Percentiles rank a stretch among this genome's conserved stretches.
Conservation (phyloP, 1,140 invertebrate species). For the Drosophila sp. region DNA sequence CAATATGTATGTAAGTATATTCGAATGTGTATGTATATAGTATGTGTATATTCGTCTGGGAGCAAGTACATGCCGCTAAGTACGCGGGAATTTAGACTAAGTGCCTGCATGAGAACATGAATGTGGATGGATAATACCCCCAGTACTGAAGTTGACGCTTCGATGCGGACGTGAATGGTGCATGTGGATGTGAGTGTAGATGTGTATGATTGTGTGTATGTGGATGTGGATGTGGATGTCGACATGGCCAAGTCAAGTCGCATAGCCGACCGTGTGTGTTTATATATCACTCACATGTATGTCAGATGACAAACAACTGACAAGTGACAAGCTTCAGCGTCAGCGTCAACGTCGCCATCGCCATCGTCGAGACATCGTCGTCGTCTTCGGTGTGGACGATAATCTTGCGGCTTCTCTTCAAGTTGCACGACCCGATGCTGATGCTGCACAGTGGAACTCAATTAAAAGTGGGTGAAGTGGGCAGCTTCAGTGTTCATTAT, state of each 20-base stretch:
- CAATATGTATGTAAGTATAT: constrained; percentile 8
- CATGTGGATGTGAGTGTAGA: constrained; percentile 24
- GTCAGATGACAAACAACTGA: constrained; percentile 83
- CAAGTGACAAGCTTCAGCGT: constrained; percentile 81
- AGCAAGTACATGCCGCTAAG: constrained; percentile 72
- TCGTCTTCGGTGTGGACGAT: constrained; percentile 39
- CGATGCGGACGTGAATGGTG: constrained; percentile 33
- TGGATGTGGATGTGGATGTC: constrained; percentile 40
- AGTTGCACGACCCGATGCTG: constrained; percentile 2
- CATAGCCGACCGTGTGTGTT: constrained; percentile 66
- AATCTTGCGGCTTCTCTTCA: constrained; percentile 27
- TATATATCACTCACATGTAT: constrained; percentile 82
- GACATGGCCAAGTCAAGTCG: constrained; percentile 57
- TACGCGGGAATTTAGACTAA: constrained; percentile 78
- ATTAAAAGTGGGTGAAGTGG: constrained; percentile 11
- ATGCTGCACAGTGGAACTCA: constrained; percentile 44
- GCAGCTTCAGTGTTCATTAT: background rate
- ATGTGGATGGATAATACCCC: constrained; percentile 57
- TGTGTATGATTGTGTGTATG: constrained; percentile 15
- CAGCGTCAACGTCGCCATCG: constrained; percentile 44
- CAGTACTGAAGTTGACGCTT: constrained; percentile 20
- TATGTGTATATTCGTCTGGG: constrained; percentile 16
- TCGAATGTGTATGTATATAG: no score
- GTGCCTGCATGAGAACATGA: constrained; percentile 61
- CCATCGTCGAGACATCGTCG: constrained; percentile 22